A percentile compares a stretch with the other conserved stretches of the same genome.
Evolutionary conservation across 2,113 vertebrate species (phyloP).

Genomic region (Sceloporus tristichus): DNA sequence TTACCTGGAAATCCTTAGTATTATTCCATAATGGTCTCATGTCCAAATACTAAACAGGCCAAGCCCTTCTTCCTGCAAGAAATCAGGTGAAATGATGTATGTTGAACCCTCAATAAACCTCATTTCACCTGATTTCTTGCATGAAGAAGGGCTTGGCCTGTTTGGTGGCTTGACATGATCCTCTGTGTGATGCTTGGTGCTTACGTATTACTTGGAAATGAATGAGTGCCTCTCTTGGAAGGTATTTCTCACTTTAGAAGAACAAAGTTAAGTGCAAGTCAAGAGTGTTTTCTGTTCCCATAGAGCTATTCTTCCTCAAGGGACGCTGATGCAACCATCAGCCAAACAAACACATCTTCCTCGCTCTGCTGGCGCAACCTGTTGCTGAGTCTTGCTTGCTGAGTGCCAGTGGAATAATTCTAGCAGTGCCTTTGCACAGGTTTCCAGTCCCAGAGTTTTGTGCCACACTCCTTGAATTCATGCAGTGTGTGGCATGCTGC

Average conservation of each 20-base stretch:
- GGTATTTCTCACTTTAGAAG: neutral
- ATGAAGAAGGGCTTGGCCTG: too few species aligned
- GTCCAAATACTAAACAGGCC: too few species aligned
- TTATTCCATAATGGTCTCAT: too few species aligned
- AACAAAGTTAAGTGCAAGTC: neutral
- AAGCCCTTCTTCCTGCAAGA: too few species aligned
- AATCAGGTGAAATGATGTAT: too few species aligned
- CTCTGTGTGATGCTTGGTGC: neutral
- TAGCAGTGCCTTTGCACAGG: slow-evolving; percentile 3
- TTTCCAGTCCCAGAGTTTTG: neutral
- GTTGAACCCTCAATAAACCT: too few species aligned
- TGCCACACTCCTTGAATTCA: neutral
- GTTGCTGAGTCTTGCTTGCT: slow-evolving; percentile 29
- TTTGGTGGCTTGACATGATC: too few species aligned
- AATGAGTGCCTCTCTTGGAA: neutral
- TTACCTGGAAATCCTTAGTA: too few species aligned
- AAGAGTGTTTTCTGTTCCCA: neutral
- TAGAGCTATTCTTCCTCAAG: fast-evolving
- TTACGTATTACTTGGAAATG: neutral
- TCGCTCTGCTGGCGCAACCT: slow-evolving; percentile 43
- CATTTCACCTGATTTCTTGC: neutral
- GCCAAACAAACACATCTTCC: neutral
- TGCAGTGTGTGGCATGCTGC: too few species aligned
- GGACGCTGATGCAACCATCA: slow-evolving; percentile 22
- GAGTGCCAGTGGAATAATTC: neutral